Conservation (phyloP, 2,113 vertebrate genomes). For the Phyllopteryx taeniolatus region DNA sequence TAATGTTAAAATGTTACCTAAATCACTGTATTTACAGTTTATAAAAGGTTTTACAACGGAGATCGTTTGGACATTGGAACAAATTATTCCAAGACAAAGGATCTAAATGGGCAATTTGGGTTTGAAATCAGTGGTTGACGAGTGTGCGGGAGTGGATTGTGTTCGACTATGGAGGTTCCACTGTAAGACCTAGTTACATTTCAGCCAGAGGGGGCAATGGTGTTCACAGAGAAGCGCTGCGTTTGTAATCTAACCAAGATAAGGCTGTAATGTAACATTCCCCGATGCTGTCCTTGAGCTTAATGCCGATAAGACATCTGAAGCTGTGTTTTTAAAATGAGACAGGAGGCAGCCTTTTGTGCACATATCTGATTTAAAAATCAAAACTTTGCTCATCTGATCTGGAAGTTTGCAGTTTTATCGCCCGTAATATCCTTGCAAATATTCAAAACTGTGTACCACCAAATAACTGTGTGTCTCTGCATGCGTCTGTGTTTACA, state of each 20-base stretch:
- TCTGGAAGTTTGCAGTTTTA: background rate
- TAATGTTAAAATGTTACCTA: no score
- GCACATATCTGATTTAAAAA: background rate
- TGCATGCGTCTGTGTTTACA: no score
- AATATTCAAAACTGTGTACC: background rate
- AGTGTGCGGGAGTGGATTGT: background rate
- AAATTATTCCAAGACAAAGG: background rate
- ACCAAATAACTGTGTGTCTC: background rate
- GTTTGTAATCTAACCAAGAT: background rate
- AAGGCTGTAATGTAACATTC: background rate
- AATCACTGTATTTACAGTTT: no score
- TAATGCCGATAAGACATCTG: background rate
- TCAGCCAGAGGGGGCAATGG: background rate
- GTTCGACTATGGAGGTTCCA: background rate
- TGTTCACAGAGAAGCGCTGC: background rate
- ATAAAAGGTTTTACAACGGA: no score
- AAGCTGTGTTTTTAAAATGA: background rate
- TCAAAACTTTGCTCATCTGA: background rate
- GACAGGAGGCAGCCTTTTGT: background rate
- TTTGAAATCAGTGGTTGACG: background rate
- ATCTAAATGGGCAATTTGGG: background rate
- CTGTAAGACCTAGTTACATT: background rate
- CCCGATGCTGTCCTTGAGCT: background rate
- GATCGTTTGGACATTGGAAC: no score
- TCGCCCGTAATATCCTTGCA: background rate